Evolutionary conservation across 2,113 vertebrate genomes (phyloP).

Genomic region (Chaetodon trifascialis): DNA sequence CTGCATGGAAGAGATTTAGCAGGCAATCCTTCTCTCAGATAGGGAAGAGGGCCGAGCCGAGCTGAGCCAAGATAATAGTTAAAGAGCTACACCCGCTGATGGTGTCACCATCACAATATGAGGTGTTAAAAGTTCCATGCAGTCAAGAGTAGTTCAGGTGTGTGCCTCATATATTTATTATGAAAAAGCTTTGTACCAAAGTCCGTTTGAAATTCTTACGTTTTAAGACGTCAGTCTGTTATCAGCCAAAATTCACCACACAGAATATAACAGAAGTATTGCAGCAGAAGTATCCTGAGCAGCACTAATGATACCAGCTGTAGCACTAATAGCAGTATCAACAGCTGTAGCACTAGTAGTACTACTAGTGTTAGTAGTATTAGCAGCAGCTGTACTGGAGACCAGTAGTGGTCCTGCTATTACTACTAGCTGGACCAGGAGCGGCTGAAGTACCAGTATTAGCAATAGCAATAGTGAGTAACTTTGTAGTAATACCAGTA

Average conservation of each 20-base stretch:
- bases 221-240: background rate
- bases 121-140: background rate
- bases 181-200: background rate
- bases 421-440: no score
- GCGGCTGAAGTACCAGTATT: no score
- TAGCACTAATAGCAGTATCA: no score
- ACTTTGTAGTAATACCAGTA: no score
- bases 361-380: background rate
- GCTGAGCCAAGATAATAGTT: conserved; percentile 26
- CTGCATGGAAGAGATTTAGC: conserved; percentile 56
- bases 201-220: background rate
- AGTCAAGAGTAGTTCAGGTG: background rate
- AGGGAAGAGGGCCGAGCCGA: background rate
- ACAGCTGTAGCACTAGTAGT: background rate
- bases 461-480: no score
- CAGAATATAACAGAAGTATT: no score
- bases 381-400: background rate
- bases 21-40: conserved; percentile 46
- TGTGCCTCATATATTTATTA: background rate
- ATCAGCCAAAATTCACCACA: no score
- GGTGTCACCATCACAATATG: background rate
- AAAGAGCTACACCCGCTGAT: background rate
- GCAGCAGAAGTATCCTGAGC: no score
- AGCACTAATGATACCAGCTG: no score
- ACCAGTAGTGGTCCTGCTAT: no score